Percentiles rank a stretch among this genome's conserved stretches.
phyloP scores from a whole-genome alignment of 2,113 vertebrate genomes.

The Galeopterus variegatus region DNA sequence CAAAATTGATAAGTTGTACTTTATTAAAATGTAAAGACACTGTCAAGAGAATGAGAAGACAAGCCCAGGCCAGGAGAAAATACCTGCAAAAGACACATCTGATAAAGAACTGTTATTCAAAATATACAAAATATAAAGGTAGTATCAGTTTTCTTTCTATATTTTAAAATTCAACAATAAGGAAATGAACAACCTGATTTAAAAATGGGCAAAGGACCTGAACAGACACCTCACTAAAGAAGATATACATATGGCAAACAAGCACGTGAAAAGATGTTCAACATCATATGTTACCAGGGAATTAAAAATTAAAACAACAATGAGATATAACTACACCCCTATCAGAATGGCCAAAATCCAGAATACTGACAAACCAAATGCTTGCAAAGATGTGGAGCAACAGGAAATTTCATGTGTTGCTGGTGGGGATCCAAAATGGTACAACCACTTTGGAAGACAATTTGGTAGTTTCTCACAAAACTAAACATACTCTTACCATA shows the following conservation, averaged over 20 bases:
- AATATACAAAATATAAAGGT: neutral
- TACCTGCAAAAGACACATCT: neutral
- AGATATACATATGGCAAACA: neutral
- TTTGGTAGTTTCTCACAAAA: neutral
- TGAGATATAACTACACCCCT: neutral
- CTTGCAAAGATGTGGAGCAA: neutral
- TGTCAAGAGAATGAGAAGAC: neutral
- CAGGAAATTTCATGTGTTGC: neutral
- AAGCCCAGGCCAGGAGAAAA: neutral
- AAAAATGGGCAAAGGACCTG: neutral
- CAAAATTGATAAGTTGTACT: neutral
- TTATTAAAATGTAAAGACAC: neutral
- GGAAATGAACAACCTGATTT: neutral
- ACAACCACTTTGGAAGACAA: neutral
- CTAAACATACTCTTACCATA: neutral
- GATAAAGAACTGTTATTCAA: neutral
- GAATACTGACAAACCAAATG: neutral
- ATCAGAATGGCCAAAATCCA: neutral
- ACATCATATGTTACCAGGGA: neutral
- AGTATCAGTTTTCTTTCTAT: no score
- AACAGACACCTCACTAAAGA: neutral
- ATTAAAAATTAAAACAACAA: neutral
- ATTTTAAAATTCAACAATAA: neutral
- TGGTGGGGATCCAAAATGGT: neutral
- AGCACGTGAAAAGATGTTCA: neutral